Conservation (phyloP, 1,140 invertebrate species). For the Ooceraea biroi region DNA sequence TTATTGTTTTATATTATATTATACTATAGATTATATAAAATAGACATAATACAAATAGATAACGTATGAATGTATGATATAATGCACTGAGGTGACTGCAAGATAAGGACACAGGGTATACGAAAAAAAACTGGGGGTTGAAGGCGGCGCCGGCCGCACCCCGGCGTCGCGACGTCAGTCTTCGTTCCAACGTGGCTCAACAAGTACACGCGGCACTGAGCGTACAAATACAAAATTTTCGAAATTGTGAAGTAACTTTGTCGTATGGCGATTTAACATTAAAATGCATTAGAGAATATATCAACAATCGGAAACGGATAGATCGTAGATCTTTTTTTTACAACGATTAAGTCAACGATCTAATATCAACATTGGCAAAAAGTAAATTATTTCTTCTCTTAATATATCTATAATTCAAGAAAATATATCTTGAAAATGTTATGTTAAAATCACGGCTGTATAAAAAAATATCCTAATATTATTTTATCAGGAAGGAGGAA, state of each 20-base stretch:
- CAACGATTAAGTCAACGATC: constrained; percentile 30
- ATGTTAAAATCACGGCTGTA: too few relatives aligned
- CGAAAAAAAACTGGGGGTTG: constrained; percentile 75
- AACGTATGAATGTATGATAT: neutral
- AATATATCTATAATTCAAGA: constrained; percentile 8
- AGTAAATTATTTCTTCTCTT: constrained; percentile 17
- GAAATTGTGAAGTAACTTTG: constrained; percentile 37
- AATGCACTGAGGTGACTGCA: neutral
- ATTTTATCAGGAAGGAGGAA: neutral
- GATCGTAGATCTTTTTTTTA: neutral
- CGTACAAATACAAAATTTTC: constrained; percentile 59
- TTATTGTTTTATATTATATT: neutral
- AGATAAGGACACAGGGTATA: constrained; percentile 73
- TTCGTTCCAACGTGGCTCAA: constrained; percentile 81
- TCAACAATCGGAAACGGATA: neutral
- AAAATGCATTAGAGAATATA: constrained; percentile 30
- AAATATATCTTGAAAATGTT: constrained; percentile 4
- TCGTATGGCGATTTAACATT: neutral
- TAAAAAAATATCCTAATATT: neutral
- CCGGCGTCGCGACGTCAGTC: constrained; percentile 81
- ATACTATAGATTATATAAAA: neutral
- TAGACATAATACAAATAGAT: neutral
- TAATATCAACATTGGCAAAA: neutral
- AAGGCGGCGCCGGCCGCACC: constrained; percentile 81
- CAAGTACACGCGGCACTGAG: constrained; percentile 76